Conservation (phyloP, 2,797 vertebrate species). For the Denticeps clupeoides region DNA sequence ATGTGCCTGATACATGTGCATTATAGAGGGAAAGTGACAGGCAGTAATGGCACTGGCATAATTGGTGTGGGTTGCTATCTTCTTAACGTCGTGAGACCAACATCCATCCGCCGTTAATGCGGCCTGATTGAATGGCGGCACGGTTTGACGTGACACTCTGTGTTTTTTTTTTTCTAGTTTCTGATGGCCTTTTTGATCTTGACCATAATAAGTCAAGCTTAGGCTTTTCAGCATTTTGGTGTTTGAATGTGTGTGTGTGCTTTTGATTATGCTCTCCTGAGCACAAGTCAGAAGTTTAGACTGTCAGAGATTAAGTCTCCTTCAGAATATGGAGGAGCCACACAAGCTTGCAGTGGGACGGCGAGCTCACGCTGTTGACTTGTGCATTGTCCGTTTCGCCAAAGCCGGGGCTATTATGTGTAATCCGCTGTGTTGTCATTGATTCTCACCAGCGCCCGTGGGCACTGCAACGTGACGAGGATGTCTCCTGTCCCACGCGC, state of each 20-base stretch:
- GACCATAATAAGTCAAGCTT: slow-evolving; percentile 1
- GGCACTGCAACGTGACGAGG: slow-evolving; percentile 22
- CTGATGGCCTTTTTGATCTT: slow-evolving; percentile 15
- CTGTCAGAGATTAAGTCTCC: slow-evolving; percentile 25
- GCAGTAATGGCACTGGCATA: slow-evolving; percentile 15
- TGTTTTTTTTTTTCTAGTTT: slow-evolving; percentile 10
- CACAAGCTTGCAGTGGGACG: slow-evolving; percentile 28
- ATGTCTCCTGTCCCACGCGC: slow-evolving; percentile 3
- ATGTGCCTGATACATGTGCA: neutral
- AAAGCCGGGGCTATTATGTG: slow-evolving; percentile 29
- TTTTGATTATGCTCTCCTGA: slow-evolving; percentile 5
- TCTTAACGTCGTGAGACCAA: neutral
- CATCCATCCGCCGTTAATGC: slow-evolving; percentile 4
- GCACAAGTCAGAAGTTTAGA: slow-evolving; percentile 22
- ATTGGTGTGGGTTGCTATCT: slow-evolving; percentile 13
- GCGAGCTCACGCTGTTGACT: slow-evolving; percentile 23
- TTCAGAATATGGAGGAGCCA: slow-evolving; percentile 29
- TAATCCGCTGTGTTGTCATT: slow-evolving; percentile 29
- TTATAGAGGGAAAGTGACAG: slow-evolving; percentile 8
- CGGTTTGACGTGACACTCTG: slow-evolving; percentile 13
- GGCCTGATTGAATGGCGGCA: slow-evolving; percentile 25
- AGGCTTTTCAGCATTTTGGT: slow-evolving; percentile 1
- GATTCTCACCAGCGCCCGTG: slow-evolving; percentile 21
- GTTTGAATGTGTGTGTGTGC: slow-evolving; percentile 8
- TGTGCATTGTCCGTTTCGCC: slow-evolving; percentile 32